Evolutionary conservation across 2,888 invertebrate genomes (phyloP), one percentile per base, ranked within the genome.

Genomic region (Gastrophysa polygoni): DNA sequence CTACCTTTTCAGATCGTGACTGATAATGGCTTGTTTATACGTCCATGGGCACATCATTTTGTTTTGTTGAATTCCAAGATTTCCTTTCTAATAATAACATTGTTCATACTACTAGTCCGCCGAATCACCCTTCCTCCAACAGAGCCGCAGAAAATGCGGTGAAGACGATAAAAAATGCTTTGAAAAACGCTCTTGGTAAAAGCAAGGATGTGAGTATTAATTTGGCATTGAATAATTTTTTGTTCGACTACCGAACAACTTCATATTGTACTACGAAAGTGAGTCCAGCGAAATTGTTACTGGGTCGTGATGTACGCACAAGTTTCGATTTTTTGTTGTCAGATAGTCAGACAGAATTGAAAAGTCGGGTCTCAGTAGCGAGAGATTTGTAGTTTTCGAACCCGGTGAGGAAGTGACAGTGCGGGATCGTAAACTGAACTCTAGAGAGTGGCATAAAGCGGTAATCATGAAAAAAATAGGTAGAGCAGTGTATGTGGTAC

Each of bases 51-150:
- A 49, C 29, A 11, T 50, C 29, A 11, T 50, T 58, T 17, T 50
- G 24, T 17, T 58, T 50, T 17, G 16, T 24, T 21, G 57, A 58
- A 43, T 58, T 58, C 34, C 24, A 58, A 28, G 11, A 20, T 10
- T 50, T 58, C 17, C 24, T 58, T 16, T 20, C 10, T n/a, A 16
- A 43, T 2, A 58, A 58, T 29, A 51, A 46, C 11, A 29, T 51
- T 0, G 47, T 20, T n/a, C 49, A 49, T 32, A 38, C 24, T 3
- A 38, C 57, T 10, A 28, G 28, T 10, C 28, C 29, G 2, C 17
- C 49, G n/a, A 0, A n/a, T n/a, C n/a, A 48, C 2, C 28, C 1
- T 48, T 55, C 46, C 24, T 55, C 55, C 11, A 32, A 47, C 32
- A 46, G 32, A 14, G 56, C 56, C 6, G 20, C 47, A 1, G 56